Evolutionary conservation across 1,140 invertebrate species (phyloP).

Genomic region (Sarcophaga bullata): DNA sequence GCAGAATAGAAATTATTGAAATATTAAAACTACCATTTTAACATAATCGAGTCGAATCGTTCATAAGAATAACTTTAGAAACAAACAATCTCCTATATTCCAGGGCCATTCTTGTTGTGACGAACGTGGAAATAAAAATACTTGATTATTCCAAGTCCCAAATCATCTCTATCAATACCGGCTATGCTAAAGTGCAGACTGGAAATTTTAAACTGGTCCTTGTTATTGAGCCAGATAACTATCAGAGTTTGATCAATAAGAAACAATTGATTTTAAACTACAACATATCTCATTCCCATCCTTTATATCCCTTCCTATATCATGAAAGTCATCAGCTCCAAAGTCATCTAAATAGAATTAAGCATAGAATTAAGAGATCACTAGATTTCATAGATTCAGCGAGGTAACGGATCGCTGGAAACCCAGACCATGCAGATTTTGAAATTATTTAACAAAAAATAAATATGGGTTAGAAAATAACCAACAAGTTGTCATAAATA

Average conservation of each 20-base stretch:
- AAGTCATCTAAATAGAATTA: background rate
- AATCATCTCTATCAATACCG: background rate
- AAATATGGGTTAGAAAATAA: background rate
- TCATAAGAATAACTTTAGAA: constrained; percentile 32
- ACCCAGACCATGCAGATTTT: background rate
- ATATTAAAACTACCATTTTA: constrained; percentile 27
- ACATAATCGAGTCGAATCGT: constrained; percentile 12
- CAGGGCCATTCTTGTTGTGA: background rate
- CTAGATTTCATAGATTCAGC: background rate
- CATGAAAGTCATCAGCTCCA: background rate
- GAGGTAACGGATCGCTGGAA: constrained; percentile 2
- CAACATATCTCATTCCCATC: background rate
- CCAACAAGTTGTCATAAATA: background rate
- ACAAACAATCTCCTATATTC: background rate
- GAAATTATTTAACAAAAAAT: background rate
- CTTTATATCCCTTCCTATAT: background rate
- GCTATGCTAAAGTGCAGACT: background rate
- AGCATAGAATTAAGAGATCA: background rate
- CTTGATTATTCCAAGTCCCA: background rate
- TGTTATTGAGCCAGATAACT: background rate
- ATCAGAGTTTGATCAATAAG: background rate
- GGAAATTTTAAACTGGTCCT: background rate
- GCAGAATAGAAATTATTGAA: constrained; percentile 20
- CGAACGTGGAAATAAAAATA: background rate
- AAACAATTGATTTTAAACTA: background rate